Conservation (phyloP, 2,797 vertebrate species). For the Myripristis murdjan region DNA sequence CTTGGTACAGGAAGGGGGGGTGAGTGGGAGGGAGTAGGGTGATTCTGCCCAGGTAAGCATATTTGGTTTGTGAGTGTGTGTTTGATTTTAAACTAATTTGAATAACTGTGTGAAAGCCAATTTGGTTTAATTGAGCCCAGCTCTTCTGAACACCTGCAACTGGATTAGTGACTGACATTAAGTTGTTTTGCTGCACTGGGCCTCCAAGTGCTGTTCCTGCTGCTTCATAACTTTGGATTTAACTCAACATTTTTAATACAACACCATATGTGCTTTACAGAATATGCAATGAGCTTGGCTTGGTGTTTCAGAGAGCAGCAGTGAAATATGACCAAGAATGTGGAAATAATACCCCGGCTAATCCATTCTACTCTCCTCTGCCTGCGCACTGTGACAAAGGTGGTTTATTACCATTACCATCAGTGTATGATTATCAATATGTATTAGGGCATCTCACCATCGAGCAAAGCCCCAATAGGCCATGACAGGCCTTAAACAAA, state of each 20-base stretch:
- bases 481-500: conserved; percentile 72
- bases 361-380: conserved; percentile 75
- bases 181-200: conserved; percentile 85
- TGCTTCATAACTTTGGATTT: conserved; percentile 82
- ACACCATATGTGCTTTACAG: conserved; percentile 83
- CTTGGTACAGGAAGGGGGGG: conserved; percentile 55
- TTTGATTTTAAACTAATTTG: conserved; percentile 86
- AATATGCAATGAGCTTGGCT: conserved; percentile 79
- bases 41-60: conserved; percentile 86
- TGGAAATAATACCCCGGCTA: conserved; percentile 74
- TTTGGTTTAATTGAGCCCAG: conserved; percentile 86
- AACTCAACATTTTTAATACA: conserved; percentile 82
- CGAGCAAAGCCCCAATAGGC: conserved; percentile 62
- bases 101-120: conserved; percentile 86
- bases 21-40: conserved; percentile 28
- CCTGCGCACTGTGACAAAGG: conserved; percentile 72
- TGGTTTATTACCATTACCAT: conserved; percentile 79
- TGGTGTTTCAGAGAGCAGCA: conserved; percentile 63
- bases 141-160: conserved; percentile 85
- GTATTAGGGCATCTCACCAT: conserved; percentile 66
- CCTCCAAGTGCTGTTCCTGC: conserved; percentile 72
- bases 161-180: conserved; percentile 87
- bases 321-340: conserved; percentile 77
- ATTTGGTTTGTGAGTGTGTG: conserved; percentile 73
- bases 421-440: conserved; percentile 79